phyloP scores from a whole-genome alignment of 2,797 vertebrate species.

The Sebastes itinus region DNA sequence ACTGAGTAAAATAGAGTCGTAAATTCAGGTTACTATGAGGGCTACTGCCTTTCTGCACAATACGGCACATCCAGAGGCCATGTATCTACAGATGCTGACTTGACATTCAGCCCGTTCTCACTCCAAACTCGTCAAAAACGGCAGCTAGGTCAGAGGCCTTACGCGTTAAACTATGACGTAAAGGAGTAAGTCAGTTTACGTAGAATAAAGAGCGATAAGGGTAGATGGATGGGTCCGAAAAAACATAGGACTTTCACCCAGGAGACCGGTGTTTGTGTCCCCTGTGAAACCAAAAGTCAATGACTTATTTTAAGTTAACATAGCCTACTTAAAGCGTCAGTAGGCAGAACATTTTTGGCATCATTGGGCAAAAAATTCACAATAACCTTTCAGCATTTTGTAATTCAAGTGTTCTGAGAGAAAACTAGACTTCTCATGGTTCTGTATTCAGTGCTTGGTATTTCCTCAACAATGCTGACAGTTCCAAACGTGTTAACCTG shows the following conservation, averaged over 20 bases:
- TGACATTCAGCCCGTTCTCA: neutral
- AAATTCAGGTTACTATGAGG: neutral
- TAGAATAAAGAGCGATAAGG: neutral
- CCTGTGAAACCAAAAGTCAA: neutral
- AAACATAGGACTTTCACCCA: neutral
- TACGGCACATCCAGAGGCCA: neutral
- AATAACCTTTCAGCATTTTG: too few species aligned
- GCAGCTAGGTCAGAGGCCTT: rapidly evolving
- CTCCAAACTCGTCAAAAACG: neutral
- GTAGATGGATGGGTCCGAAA: neutral
- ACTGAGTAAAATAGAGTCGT: neutral
- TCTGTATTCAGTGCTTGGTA: too few species aligned
- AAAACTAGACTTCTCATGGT: too few species aligned
- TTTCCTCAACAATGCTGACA: too few species aligned
- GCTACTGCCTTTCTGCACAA: neutral
- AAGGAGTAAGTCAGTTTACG: neutral
- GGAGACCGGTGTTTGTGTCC: neutral
- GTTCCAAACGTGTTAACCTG: rapidly evolving
- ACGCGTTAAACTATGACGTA: neutral
- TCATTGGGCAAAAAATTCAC: too few species aligned
- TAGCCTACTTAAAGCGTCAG: rapidly evolving
- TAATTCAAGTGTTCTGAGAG: too few species aligned
- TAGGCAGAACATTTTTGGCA: too few species aligned
- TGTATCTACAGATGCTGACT: neutral
- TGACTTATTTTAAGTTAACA: too few species aligned